Base-by-base conservation (phyloP, 1,140 invertebrate species). In the Popillia japonica region DNA sequence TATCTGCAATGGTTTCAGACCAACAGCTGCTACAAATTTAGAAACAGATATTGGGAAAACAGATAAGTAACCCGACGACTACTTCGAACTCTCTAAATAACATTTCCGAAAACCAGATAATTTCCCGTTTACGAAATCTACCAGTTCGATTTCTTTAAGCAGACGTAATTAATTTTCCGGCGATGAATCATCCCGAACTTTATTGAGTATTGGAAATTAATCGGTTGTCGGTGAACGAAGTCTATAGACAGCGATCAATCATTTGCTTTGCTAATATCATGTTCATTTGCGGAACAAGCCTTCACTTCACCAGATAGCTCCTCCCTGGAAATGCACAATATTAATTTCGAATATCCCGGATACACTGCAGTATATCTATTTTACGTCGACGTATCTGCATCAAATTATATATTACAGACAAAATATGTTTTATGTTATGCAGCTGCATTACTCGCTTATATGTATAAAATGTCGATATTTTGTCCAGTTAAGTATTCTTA, bases 151-250 rank as follows among this genome's bases (percentile, higher is more conserved):
- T 64, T 20, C 23, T 23, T 64, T 64, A 64, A 27, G 23, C 23
- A 17, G 17, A 64, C 61, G 11, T 64, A 64, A 64, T 64, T 64
- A 64, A 64, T 64, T 64, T 22, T 9, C 17, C 61, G 23, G 61
- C 61, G 23, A 64, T 64, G 61, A 64, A 64, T 64, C 61, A 64
- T 64, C 23, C 22, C 4, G 61, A 64, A 64, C 61, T 64, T 64
- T 64, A 64, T 64, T 64, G 61, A 20, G 61, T 64, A 64, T 64
- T 64, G 61, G 61, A 64, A 64, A 64, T 64, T 64, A 64, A 64
- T 64, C 61, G 61, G 61, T 64, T 64, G 17, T 64, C n/a, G 20
- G 61, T 2, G 61, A 64, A 22, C 23, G 61, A 64, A 64, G 22
- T 27, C 11, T 64, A 64, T 64, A 64, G 61, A 64, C 61, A 64